Evolutionary conservation across 1,140 invertebrate species (phyloP).

Genomic region (Helicoverpa armigera): DNA sequence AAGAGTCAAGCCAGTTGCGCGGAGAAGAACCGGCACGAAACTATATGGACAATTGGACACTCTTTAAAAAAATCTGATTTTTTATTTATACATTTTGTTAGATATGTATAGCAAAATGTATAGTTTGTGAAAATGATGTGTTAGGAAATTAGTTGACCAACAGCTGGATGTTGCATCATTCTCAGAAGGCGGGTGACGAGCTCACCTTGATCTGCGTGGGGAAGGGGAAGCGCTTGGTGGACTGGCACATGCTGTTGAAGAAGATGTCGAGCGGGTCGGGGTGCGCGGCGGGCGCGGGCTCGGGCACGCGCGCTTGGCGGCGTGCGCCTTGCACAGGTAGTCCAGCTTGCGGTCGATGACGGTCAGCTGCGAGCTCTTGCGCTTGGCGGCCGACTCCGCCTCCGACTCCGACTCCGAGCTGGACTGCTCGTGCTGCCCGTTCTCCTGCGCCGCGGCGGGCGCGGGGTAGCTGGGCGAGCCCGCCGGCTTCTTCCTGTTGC

Average conservation of each 20-base stretch:
- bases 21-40: not conserved
- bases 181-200: too few species aligned
- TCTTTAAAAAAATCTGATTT: too few species aligned
- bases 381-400: conserved; percentile 64
- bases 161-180: too few species aligned
- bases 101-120: too few species aligned
- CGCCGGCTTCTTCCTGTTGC: conserved; percentile 74
- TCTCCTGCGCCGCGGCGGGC: conserved; percentile 43
- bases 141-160: too few species aligned
- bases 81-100: too few species aligned
- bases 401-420: conserved; percentile 70
- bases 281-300: conserved; percentile 51
- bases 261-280: conserved; percentile 81
- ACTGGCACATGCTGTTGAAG: conserved; percentile 83
- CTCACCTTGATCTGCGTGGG: conserved; percentile 71
- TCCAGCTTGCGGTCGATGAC: conserved; percentile 74
- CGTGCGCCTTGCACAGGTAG: conserved; percentile 68
- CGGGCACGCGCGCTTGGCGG: conserved; percentile 61
- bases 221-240: conserved; percentile 79
- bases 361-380: conserved; percentile 62
- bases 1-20: too few species aligned
- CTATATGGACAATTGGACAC: too few species aligned
- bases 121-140: too few species aligned
- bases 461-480: conserved; percentile 56
- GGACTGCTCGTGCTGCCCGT: conserved; percentile 57